These are phyloP conservation scores for Notothenia coriiceps DNA, from an alignment of 2,113 vertebrate genomes.

Conservation along the genomic window DNA sequence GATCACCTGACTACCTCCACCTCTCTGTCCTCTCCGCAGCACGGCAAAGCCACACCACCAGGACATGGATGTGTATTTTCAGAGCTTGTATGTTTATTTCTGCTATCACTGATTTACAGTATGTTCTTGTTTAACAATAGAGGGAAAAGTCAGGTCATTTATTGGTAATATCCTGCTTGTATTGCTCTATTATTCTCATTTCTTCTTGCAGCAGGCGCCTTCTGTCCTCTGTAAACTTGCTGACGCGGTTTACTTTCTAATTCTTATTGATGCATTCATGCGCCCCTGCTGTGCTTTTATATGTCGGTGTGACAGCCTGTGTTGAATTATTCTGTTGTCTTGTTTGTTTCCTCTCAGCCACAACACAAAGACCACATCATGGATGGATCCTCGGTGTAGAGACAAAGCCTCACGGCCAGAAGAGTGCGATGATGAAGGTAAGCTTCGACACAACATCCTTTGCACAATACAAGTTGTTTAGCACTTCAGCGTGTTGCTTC, in stretches of 20 bases:
- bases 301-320: constrained; percentile 33
- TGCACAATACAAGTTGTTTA: constrained; percentile 1
- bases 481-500: constrained; percentile 23
- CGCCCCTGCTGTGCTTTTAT: constrained; percentile 56
- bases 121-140: constrained; percentile 57
- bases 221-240: constrained; percentile 68
- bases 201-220: constrained; percentile 48
- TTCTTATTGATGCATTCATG: constrained; percentile 55
- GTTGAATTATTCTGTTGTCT: constrained; percentile 53
- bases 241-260: constrained; percentile 55
- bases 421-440: constrained; percentile 99
- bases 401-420: constrained; percentile 95
- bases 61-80: constrained; percentile 73
- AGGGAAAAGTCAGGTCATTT: constrained; percentile 47
- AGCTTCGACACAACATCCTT: constrained; percentile 65
- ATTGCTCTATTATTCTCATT: constrained; percentile 33
- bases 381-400: constrained; percentile 97
- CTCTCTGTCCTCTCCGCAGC: constrained; percentile 76
- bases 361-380: constrained; percentile 99
- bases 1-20: constrained; percentile 80
- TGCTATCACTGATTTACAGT: constrained; percentile 67
- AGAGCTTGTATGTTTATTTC: constrained; percentile 76
- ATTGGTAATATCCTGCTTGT: constrained; percentile 37
- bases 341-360: constrained; percentile 87
- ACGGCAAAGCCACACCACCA: constrained; percentile 68